These are phyloP conservation scores for Endomychus coccineus DNA, from an alignment of 2,888 invertebrate species.

Conservation along the genomic window DNA sequence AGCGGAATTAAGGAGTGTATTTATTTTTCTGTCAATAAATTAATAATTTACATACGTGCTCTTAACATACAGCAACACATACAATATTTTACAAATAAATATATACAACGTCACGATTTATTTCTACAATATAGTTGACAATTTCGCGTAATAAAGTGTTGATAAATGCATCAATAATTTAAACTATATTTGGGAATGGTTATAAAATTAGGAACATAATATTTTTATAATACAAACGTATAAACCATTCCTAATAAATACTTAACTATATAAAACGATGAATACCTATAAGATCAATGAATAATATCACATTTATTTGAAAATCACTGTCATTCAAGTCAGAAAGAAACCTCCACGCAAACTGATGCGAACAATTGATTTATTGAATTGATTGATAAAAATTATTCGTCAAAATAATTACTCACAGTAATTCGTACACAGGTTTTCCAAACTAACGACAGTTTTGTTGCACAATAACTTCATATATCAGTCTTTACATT, in stretches of 20 bases:
- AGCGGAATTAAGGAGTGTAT: neutral
- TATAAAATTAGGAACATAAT: conserved; percentile 22
- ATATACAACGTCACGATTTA: conserved; percentile 36
- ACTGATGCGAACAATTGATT: no score
- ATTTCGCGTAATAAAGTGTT: no score
- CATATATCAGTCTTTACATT: conserved; percentile 33
- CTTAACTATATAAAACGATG: no score
- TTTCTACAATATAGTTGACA: no score
- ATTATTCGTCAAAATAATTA: no score
- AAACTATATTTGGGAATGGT: conserved; percentile 22
- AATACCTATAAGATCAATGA: no score
- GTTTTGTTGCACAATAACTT: no score
- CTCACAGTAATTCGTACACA: conserved; percentile 14
- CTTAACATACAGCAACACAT: conserved; percentile 33
- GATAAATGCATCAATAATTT: conserved; percentile 28
- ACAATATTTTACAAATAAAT: conserved; percentile 36
- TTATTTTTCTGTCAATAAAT: conserved; percentile 25
- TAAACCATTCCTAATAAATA: conserved; percentile 20
- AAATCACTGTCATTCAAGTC: no score
- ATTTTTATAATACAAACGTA: conserved; percentile 6
- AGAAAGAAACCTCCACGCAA: no score
- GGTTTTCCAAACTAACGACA: conserved; percentile 3
- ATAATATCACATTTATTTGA: no score
- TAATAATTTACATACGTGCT: conserved; percentile 39
- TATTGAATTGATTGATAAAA: no score